phyloP scores from a whole-genome alignment of 2,797 vertebrate species.

The Chrysocyon brachyurus region DNA sequence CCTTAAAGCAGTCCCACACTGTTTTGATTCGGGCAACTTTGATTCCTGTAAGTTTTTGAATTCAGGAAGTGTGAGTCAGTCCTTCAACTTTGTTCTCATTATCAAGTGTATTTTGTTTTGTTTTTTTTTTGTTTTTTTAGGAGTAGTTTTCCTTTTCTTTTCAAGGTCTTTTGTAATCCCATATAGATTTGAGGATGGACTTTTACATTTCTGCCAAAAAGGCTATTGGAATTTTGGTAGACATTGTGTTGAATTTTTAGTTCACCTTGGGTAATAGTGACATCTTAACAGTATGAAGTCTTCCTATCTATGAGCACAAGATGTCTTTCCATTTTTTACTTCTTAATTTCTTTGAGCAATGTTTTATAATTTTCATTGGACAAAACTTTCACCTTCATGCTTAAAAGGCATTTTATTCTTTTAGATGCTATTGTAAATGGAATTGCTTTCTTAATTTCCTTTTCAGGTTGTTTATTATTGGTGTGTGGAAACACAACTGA shows the following conservation, averaged over 20 bases:
- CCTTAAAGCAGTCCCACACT: not conserved
- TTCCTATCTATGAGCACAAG: not conserved
- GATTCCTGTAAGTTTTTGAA: not conserved
- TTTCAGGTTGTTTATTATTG: constrained; percentile 34
- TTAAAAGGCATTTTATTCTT: constrained; percentile 29
- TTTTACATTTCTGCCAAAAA: constrained; percentile 31
- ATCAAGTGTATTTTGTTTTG: not conserved
- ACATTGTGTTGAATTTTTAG: not conserved
- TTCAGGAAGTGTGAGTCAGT: constrained; percentile 2
- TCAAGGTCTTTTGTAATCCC: constrained; percentile 4
- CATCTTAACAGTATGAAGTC: not conserved
- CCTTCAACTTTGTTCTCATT: not conserved
- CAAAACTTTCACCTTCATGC: not conserved
- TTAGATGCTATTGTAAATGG: not conserved
- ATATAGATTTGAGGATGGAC: not conserved
- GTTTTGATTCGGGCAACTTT: not conserved
- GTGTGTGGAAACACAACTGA: not conserved
- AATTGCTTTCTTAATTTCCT: constrained; percentile 25
- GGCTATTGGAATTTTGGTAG: not conserved
- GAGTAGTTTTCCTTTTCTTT: not conserved
- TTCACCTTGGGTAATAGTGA: not conserved
- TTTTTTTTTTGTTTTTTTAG: not conserved
- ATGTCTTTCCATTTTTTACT: not conserved
- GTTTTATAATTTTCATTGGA: not conserved
- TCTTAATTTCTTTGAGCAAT: not conserved